Base-by-base conservation (phyloP, 2,113 vertebrate genomes). In the Actinemys pallida region DNA sequence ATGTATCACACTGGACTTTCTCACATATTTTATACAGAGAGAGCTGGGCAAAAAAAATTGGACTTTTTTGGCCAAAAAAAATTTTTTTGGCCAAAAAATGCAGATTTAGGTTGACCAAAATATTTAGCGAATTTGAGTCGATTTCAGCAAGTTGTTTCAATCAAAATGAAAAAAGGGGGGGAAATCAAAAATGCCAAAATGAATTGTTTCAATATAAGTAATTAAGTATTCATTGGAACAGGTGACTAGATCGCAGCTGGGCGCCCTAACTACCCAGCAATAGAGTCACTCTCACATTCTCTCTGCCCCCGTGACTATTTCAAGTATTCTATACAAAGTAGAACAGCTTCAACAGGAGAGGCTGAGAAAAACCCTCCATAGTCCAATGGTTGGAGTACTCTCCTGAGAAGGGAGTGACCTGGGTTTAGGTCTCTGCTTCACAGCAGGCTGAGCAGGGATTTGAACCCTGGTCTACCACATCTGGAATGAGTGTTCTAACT, bases 1-100 rank as follows among this genome's bases (percentile, higher is more conserved):
- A 9, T 84, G 88, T 79, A 80, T 83, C 29, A 78, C 25, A 56
- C 49, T 35, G 6, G 5, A 1, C 85, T 89, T 92, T 78, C 82
- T 92, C 83, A 47, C 53, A 2, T 4, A 1, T 3, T 0, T 75
- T 59, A 3, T 5, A 1, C 52, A 65, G 62, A 65, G 62, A 16
- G 31, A 62, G 6, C 59, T 62, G 6, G 59, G 59, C 6, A 31
- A 29, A 62, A 16, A 12, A 27, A 14, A 5, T 2, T 31, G 62
- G 31, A 65, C 31, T 17, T 62, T 35, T 62, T 31, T 31, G 29
- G 29, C 29, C 59, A 62, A 62, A 59, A 62, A 27, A 27, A 14
- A 2, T 31, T 17, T 62, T 35, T 62, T 31, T 31, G 29, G 29
- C 29, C 59, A 62, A 62, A 59, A 62, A 35, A 35, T 17, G 62